A percentile compares a stretch with the other conserved stretches of the same genome.
phyloP scores from a whole-genome alignment of 2,113 vertebrate species.

The Vulpes vulpes region DNA sequence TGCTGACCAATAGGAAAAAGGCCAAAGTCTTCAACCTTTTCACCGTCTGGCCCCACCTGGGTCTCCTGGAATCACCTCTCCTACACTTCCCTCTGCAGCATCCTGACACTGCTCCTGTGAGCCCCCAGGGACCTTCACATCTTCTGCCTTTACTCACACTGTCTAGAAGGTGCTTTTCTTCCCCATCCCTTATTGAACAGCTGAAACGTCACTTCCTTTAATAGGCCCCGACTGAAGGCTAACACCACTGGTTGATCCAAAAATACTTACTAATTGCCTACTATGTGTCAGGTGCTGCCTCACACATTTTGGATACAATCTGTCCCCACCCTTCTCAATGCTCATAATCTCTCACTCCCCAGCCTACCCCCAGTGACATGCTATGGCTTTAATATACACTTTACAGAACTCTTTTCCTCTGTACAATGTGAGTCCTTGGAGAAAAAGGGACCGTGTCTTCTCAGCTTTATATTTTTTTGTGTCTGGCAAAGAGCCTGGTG shows the following conservation, averaged over 20 bases:
- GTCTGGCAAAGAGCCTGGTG: background rate
- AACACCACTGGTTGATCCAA: background rate
- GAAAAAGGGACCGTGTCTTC: background rate
- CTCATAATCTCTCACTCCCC: background rate
- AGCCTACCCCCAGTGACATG: background rate
- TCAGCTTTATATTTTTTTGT: background rate
- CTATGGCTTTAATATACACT: background rate
- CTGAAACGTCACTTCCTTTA: background rate
- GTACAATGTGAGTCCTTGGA: background rate
- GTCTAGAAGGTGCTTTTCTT: background rate
- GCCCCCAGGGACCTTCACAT: background rate
- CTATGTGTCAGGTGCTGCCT: background rate
- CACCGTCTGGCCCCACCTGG: no score
- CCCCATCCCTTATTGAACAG: background rate
- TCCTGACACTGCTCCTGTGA: background rate
- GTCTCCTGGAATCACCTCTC: background rate
- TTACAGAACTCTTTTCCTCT: background rate
- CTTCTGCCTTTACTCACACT: background rate
- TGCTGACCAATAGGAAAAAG: background rate
- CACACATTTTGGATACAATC: background rate
- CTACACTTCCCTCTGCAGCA: background rate
- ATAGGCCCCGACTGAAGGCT: background rate
- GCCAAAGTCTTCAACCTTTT: background rate
- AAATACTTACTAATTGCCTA: background rate
- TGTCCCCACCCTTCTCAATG: background rate